Evolutionary conservation across 2,888 invertebrate species (phyloP), one percentile per base, ranked within the genome.

Genomic region (Cephus spinipes): DNA sequence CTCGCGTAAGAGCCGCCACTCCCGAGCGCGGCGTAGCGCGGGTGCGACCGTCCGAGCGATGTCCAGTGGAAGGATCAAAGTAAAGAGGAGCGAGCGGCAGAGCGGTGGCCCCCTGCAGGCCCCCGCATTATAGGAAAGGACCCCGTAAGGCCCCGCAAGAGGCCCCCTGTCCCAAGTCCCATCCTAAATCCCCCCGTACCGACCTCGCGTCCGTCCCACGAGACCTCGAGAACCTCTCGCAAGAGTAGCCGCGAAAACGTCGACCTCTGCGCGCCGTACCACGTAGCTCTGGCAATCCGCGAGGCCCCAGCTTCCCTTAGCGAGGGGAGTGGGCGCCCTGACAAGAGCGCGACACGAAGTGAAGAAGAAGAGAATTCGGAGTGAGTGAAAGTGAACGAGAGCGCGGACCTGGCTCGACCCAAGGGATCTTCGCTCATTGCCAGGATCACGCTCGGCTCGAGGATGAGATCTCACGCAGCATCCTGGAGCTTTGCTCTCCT

Each of bases 71-170:
- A 92, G 92, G 92, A 92, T 92, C 91, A 92, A 92, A 91, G 90
- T 89, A 91, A 92, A 91, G 92, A 91, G 90, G 91, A 94, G 93
- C 92, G 93, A 93, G 93, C 92, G 94, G 92, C 89, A 88, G 85
- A 85, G 85, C 87, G 93, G 92, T 92, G 91, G 93, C 93, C 93
- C 92, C 90, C 93, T 93, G 91, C 93, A 94, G 92, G 93, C 93
- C 92, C 93, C 94, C 90, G 93, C 93, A 91, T 88, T 86, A 85
- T 89, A 89, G 89, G 84, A 84, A 83, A 85, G 84, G 83, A 84
- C 83, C 84, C 82, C 76, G 81, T 80, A 84, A 82, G 85, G 83
- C 81, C 84, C 82, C 79, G 75, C 73, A 76, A 81, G 79, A 82
- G 82, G 84, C 79, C 73, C 78, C 78, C 69, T 69, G 73, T 73